These are phyloP conservation scores for Serilophus lunatus DNA, from an alignment of 2,113 vertebrate genomes.

Conservation along the genomic window DNA sequence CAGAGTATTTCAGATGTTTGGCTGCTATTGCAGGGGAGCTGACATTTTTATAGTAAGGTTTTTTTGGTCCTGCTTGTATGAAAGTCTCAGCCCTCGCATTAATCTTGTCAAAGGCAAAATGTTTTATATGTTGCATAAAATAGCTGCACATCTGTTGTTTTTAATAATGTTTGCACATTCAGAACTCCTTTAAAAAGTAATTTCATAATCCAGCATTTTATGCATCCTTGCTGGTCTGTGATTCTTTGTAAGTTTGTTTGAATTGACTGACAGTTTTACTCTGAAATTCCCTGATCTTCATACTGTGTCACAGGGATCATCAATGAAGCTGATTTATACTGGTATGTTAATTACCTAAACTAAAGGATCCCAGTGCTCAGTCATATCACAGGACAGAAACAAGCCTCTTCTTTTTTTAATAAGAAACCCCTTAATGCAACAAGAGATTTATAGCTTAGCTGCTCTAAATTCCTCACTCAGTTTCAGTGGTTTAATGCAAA, in stretches of 20 bases:
- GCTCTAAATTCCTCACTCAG: not conserved
- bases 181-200: not conserved
- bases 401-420: not conserved
- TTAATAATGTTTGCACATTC: conserved; percentile 17
- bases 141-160: not conserved
- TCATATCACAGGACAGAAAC: not conserved
- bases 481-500: not conserved
- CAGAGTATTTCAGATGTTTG: not conserved
- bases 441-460: not conserved
- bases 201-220: not conserved
- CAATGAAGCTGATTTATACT: conserved; percentile 11
- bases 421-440: not conserved
- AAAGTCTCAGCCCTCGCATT: not conserved
- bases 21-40: not conserved
- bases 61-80: not conserved
- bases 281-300: not conserved
- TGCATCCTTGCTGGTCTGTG: not conserved
- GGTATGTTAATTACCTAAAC: conserved; percentile 21
- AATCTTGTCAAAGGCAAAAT: conserved; percentile 13
- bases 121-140: conserved; percentile 7
- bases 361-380: not conserved
- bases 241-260: not conserved
- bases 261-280: conserved; percentile 21
- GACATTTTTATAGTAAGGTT: not conserved
- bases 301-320: not conserved